Evolutionary conservation across 2,797 vertebrate species (phyloP), one percentile per base, ranked within the genome.

Genomic region (Arremon brunneinucha): DNA sequence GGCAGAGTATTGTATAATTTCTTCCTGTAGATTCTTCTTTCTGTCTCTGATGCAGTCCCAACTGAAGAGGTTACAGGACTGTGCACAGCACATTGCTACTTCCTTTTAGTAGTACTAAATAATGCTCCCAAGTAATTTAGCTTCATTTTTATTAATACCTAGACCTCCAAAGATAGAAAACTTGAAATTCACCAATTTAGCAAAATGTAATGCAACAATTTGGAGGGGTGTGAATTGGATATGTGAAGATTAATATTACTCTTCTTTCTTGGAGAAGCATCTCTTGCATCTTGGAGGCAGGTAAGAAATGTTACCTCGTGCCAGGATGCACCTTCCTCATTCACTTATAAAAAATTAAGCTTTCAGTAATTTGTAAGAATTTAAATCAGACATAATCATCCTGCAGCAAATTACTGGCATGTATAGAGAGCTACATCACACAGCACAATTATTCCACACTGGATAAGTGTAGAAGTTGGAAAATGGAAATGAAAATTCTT

Each of bases 401-500:
- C 15, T 12, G 27, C 26, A 76, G 35, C 18, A 93, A 86, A 89
- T 81, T 41, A 69, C 41, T 46, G 41, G 53, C 53, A 53, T 4
- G 18, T 44, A 59, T 1, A 65, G 71, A 83, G 57, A 71, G 20
- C 37, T 92, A 52, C 37, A 83, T 53, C 35, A 32, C 35, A 68
- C 6, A 57, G 75, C 39, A 60, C 44, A 77, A 32, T 70, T 83
- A 77, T 63, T 95, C 50, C 55, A 81, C 68, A 64, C 21, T 59
- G 75, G n/a, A 5, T 57, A 74, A 57, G 53, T 32, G 53, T 20
- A 83, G 59, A 78, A 89, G 83, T 26, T 68, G 30, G 74, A 87
- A 94, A 93, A 84, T 46, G 35, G 70, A 76, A 90, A 90, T 43
- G 35, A 94, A 89, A 82, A 74, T n/a, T 89, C 79, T 87, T 80